Evolutionary conservation across 2,888 invertebrate genomes (phyloP).

Genomic region (Chorisops tibialis): DNA sequence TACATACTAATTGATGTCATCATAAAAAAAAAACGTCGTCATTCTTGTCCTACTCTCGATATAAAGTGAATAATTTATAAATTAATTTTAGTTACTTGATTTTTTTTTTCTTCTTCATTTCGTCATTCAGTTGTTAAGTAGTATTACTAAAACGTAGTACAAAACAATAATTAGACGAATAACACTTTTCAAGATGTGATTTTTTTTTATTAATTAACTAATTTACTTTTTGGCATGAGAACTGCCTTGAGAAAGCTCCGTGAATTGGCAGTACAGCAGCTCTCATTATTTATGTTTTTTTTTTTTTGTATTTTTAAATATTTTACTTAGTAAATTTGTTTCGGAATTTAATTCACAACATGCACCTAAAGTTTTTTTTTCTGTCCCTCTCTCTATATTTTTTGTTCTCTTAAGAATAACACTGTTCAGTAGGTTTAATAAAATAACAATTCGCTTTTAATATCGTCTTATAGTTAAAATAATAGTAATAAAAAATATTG

Average conservation of each 20-base stretch:
- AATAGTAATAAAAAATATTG: slow-evolving; percentile 9
- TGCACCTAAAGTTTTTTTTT: slow-evolving; percentile 13
- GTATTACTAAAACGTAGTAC: slow-evolving; percentile 41
- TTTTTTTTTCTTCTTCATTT: slow-evolving; percentile 23
- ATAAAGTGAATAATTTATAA: slow-evolving; percentile 10
- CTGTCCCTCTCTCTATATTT: background rate
- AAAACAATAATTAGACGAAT: slow-evolving; percentile 29
- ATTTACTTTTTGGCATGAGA: slow-evolving; percentile 20
- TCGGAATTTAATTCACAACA: slow-evolving; percentile 22
- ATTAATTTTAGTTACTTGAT: slow-evolving; percentile 24
- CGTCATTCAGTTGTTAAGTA: background rate
- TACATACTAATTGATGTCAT: slow-evolving; percentile 31
- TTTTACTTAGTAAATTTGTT: slow-evolving; percentile 1
- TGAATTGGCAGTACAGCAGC: slow-evolving; percentile 17
- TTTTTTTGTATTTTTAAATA: background rate
- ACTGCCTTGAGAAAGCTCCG: slow-evolving; percentile 12
- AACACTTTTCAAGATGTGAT: slow-evolving; percentile 34
- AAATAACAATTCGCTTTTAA: slow-evolving; percentile 29
- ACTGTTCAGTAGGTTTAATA: slow-evolving; percentile 21
- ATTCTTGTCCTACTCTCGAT: slow-evolving; percentile 29
- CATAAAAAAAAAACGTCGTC: slow-evolving; percentile 27
- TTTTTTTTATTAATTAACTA: slow-evolving; percentile 24
- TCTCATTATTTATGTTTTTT: slow-evolving; percentile 3
- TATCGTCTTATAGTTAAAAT: slow-evolving; percentile 20
- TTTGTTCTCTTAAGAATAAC: background rate